Base-by-base conservation (phyloP, 2,113 vertebrate species). In the Larimichthys crocea region DNA sequence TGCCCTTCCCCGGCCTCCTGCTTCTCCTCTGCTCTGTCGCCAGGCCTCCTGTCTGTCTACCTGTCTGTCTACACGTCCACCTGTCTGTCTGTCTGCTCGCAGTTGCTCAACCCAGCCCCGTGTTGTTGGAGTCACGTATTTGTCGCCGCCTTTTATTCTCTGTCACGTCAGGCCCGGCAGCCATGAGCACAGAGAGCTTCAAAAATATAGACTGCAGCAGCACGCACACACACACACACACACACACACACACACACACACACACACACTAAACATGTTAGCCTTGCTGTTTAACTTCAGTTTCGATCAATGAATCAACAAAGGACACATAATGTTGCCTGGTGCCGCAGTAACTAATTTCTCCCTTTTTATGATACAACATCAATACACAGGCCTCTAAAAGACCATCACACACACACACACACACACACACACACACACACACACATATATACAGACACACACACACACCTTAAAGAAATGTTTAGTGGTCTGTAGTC, bases 41-140 rank as follows among this genome's bases (percentile, higher is more conserved):
- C 71, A 40, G 26, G 35, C 53, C 49, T 74, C 62, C 59, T 15
- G 48, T 67, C 59, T 15, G 48, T 67, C 50, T 83, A 24, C 31
- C 66, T 67, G 60, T 42, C 55, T 82, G 63, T 50, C 35, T 61
- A 15, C 9, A 3, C 53, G 20, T 57, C 52, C 8, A 6, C 22
- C 42, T 76, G 11, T 31, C 59, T 73, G 11, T 31, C 59, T 73
- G 55, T 26, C 46, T 61, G 22, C 35, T 20, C 17, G 3, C 61
- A 2, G 80, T 82, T 78, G 60, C 52, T 65, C 52, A 71, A 68
- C 40, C 52, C 52, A 15, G 24, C 24, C 31, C 44, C 16, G 24
- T 62, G 65, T 46, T 79, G 65, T 63, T 12, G 3, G 11, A 85
- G 57, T 88, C 83, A 82, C 65, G 44, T 77, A 82, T 69, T 40